Base-by-base conservation (phyloP, 2,888 invertebrate genomes). In the Molanna angustata region DNA sequence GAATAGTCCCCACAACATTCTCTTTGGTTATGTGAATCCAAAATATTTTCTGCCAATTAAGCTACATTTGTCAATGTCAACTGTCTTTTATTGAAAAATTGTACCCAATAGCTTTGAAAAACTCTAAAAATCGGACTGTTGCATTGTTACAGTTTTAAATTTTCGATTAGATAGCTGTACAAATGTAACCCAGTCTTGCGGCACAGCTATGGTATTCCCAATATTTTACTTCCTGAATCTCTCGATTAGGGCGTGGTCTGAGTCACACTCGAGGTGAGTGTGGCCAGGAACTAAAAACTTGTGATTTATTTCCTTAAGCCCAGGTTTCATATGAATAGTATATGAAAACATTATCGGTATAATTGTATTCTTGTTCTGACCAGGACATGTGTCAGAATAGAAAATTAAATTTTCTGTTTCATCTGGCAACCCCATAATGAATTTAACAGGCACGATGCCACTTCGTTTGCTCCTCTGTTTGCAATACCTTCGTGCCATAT, bases 281-380 rank as follows among this genome's bases (percentile, higher is more conserved):
- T 37, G 39, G 9, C 39, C 39, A 37, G 39, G 39, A 9, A 37
- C 39, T 37, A 37, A 17, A 17, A 37, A 37, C 39, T 37, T 37
- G n/a, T 37, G 39, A n/a, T 37, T 14, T 37, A 37, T 37, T 37
- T 37, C 39, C 17, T 37, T 37, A 6, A 37, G 17, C 16, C 17
- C 17, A 37, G 39, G 39, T 37, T 37, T 37, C 14, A 14, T 14
- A 37, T 37, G 14, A 7, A 37, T 17, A 37, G 39, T n/a, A 16
- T 16, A 37, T 37, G 39, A 9, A 37, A 37, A 37, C 39, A 37
- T 37, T 17, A 37, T 16, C n/a, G 39, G 39, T 7, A 61, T 56
- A 58, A 56, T 62, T 64, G 62, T 49, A 61, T 62, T 58, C 62
- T 18, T 52, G 3, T 27, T 52, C 14, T 31, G 39, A 4, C 33